Base-by-base conservation (phyloP, 2,888 invertebrate species). In the Acanthacorydalis orientalis region DNA sequence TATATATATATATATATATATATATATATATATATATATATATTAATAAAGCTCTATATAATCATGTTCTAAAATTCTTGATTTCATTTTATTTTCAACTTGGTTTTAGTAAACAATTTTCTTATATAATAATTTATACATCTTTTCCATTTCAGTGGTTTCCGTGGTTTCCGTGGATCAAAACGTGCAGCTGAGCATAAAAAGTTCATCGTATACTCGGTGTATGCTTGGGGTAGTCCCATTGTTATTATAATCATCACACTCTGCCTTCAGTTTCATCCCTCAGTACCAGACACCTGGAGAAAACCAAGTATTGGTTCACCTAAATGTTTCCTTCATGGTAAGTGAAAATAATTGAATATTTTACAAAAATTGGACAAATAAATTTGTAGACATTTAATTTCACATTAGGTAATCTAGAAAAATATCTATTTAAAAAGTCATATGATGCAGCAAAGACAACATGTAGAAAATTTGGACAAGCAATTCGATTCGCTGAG, bases 261-360 rank as follows among this genome's bases (percentile, higher is more conserved):
- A 2, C 62, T 76, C 51, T 63, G 67, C 4, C 71, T 75, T 72
- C 73, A 77, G 53, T 62, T 75, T 14, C 69, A 68, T 11, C 77
- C 77, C 0, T 72, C 72, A n/a, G 71, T 77, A 33, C 77, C 77
- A 0, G 68, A 69, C 56, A 71, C 72, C 1, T 74, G 74, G 53
- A 64, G 74, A 14, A 76, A 75, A 56, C 75, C 75, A 1, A 69
- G 72, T 54, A 74, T 76, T 52, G 74, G 74, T 15, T 67, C 67
- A 7, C 69, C 69, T 44, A 73, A 71, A 37, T 78, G 78, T 57
- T 77, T 75, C 75, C 77, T 77, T 51, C 66, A 72, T 59, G 72
- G 78, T 78, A 61, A 73, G 76, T 67, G 7, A 12, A 14, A 37
- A n/a, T n/a, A n/a, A n/a, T n/a, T n/a, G n/a, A n/a, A n/a, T n/a